These are phyloP conservation scores for Mythimna albipuncta DNA, from an alignment of 2,888 invertebrate genomes.

Conservation along the genomic window DNA sequence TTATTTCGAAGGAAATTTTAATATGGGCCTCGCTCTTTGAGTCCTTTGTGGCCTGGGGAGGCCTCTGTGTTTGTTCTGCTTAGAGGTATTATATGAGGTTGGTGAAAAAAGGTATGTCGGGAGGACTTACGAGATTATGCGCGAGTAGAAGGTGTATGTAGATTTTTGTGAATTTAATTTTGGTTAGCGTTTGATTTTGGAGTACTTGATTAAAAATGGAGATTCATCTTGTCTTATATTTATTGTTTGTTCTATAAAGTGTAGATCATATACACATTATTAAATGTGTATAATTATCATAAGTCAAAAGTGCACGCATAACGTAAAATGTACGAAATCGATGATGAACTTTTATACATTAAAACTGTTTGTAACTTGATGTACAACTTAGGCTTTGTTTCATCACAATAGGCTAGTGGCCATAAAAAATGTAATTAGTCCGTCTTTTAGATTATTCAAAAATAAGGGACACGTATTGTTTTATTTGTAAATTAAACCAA, in stretches of 20 bases:
- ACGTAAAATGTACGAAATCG: too few relatives aligned
- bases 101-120: constrained; percentile 51
- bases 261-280: too few relatives aligned
- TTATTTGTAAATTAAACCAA: too few relatives aligned
- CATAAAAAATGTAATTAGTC: too few relatives aligned
- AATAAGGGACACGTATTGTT: too few relatives aligned
- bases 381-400: too few relatives aligned
- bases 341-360: too few relatives aligned
- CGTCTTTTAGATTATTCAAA: too few relatives aligned
- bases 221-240: not conserved
- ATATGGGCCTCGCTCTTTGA: constrained; percentile 83
- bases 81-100: constrained; percentile 49
- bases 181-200: not conserved
- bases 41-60: constrained; percentile 69
- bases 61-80: constrained; percentile 57
- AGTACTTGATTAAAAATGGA: not conserved
- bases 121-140: constrained; percentile 9
- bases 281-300: too few relatives aligned
- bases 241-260: not conserved
- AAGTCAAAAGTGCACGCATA: too few relatives aligned
- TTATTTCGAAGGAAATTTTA: constrained; percentile 88
- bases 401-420: too few relatives aligned
- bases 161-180: not conserved
- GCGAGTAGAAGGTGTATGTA: not conserved
- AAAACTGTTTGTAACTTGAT: too few relatives aligned